Evolutionary conservation across 2,888 invertebrate species (phyloP), one percentile per base, ranked within the genome.

Genomic region (Drosophila incognita): DNA sequence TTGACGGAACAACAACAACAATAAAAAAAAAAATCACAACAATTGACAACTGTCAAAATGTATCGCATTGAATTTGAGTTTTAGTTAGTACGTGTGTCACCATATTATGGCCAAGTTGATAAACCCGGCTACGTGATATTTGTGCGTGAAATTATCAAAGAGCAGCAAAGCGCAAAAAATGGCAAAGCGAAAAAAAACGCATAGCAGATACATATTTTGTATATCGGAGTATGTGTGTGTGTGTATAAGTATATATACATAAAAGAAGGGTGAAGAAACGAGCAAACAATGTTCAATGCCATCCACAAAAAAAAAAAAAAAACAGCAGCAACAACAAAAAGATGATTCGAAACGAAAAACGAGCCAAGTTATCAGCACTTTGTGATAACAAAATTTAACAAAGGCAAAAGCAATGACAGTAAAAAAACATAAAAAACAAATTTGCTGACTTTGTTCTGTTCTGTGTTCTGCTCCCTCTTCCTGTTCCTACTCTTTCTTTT

Each of bases 271-370:
- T 85, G 85, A 85, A 85, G 89, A 85, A 85, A 89, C 85, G 82
- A 80, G 82, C 82, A 74, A 83, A 74, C 89, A 87, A 80, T 82
- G 90, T 90, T 91, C 90, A 90, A 90, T 91, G 91, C 90, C 85
- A 84, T 80, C 83, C 71, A 69, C 72, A 59, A 58, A 72, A 67
- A 62, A 46, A 59, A 58, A 72, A 67, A 62, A 46, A 67, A 58
- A 38, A 66, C 15, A 76, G 35, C 40, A 21, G 68, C 48, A 65
- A 69, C 40, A 66, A 64, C 65, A 78, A 73, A 72, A 69, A 64
- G 42, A 58, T 78, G 65, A 85, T 76, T 71, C 72, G 49, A 52
- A 68, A 71, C 64, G 38, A 52, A 66, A 59, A 57, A 67, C 48
- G 36, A 69, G 63, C 51, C 36, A 69, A 85, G 74, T 85, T 85